Evolutionary conservation across 2,888 invertebrate species (phyloP).

Genomic region (Rambutsinella grinnellia): DNA sequence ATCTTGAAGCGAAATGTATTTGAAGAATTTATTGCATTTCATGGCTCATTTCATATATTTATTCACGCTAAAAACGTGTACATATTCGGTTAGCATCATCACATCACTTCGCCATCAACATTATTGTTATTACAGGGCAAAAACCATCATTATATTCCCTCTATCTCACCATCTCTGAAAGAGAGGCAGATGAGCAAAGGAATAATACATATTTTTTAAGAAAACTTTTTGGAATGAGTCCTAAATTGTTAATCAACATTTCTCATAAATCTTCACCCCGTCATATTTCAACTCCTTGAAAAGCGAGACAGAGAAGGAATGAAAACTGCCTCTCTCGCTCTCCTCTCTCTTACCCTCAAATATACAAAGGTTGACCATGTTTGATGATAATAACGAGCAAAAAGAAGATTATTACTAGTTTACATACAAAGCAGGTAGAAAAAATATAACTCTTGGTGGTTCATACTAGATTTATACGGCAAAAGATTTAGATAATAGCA

Average conservation of each 20-base stretch:
- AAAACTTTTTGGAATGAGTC: slow-evolving; percentile 55
- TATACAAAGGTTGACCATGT: too few relatives aligned
- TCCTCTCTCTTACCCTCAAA: slow-evolving; percentile 17
- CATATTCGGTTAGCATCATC: too few relatives aligned
- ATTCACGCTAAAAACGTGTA: slow-evolving; percentile 4
- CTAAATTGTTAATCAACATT: slow-evolving; percentile 58
- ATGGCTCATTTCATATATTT: slow-evolving; percentile 43
- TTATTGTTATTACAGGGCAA: slow-evolving; percentile 16
- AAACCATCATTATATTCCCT: slow-evolving; percentile 21
- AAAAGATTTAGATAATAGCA: too few relatives aligned
- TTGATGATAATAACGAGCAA: neutral
- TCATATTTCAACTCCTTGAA: slow-evolving; percentile 31
- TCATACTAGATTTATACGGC: too few relatives aligned
- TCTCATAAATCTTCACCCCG: slow-evolving; percentile 56
- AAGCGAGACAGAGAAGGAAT: neutral
- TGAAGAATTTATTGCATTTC: slow-evolving; percentile 37
- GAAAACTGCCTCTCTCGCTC: slow-evolving; percentile 16
- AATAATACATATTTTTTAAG: neutral
- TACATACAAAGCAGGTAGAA: slow-evolving; percentile 45
- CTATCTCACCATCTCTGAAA: slow-evolving; percentile 18
- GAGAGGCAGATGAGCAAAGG: neutral
- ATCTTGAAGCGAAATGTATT: neutral
- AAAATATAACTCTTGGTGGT: too few relatives aligned
- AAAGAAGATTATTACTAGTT: slow-evolving; percentile 31
- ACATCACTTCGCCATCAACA: slow-evolving; percentile 23